Evolutionary conservation across 1,140 invertebrate species (phyloP), one percentile per base, ranked within the genome.

Genomic region (Lasioglossum baleicum): DNA sequence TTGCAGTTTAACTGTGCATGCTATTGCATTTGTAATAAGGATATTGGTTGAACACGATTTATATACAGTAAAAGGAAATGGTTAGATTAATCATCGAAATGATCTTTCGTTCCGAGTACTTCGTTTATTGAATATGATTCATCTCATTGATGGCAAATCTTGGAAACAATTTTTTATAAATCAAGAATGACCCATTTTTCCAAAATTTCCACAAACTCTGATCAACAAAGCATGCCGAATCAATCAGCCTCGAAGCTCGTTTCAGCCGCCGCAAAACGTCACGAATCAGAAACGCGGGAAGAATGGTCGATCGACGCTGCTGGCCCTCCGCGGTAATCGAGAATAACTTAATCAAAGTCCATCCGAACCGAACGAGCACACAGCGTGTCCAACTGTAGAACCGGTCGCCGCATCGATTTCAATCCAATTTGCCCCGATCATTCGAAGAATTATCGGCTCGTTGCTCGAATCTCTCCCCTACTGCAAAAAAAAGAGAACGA

Each of bases 341-440:
- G 64, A 48, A 67, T 67, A 67, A 67, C 44, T 48, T 26, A 67
- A 67, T 67, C n/a, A 67, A 67, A 26, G n/a, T 51, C 65, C 42
- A n/a, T 22, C 22, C n/a, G 65, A 67, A 26, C n/a, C 13, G 42
- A 20, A 26, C 64, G 64, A 3, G 20, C n/a, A 7, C 11, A 0
- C 31, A 13, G 0, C 10, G 44, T 48, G 44, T 26, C 26, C 65
- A n/a, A 26, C 65, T 11, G 65, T 26, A n/a, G 15, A 40, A 20
- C 44, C 58, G 13, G n/a, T n/a, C 63, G 17, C 20, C 26, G 74
- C 64, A 56, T 66, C 35, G 35, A 44, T 76, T 69, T 76, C 68
- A 72, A 78, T 78, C 31, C 58, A 71, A 71, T 78, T 72, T 51
- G 42, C 4, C 10, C n/a, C 42, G 75, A 56, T 70, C 67, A 15